Percentiles rank a stretch among this genome's conserved stretches.
phyloP scores from a whole-genome alignment of 2,888 invertebrate genomes.

The Tinea semifulvella region DNA sequence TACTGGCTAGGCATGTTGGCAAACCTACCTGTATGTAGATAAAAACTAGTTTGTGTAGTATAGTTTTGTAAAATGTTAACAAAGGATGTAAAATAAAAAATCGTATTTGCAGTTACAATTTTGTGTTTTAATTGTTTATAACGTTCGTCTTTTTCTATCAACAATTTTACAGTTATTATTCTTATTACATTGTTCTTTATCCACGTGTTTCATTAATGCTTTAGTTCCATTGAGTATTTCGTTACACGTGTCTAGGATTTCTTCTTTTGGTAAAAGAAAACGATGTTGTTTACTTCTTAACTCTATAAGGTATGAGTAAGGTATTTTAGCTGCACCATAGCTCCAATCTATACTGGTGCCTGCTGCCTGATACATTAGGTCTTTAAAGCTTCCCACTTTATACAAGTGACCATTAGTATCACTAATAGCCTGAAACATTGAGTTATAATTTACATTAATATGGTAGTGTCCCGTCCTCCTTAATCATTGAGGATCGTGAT shows the following conservation, averaged over 20 bases:
- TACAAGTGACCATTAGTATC: conserved; percentile 49
- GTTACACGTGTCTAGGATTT: conserved; percentile 43
- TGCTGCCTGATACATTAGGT: conserved; percentile 50
- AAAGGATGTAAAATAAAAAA: not conserved
- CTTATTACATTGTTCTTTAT: conserved; percentile 20
- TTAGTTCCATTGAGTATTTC: conserved; percentile 40
- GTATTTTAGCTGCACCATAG: conserved; percentile 49
- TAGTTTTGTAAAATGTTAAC: no score
- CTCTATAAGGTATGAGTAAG: conserved; percentile 52
- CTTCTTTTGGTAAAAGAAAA: conserved; percentile 40
- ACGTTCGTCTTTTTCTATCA: not conserved
- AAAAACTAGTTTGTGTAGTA: no score
- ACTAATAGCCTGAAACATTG: conserved; percentile 47
- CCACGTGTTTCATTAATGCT: conserved; percentile 41
- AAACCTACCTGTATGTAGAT: no score
- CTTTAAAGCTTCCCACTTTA: conserved; percentile 56
- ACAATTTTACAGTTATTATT: conserved; percentile 3
- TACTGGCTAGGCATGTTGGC: no score
- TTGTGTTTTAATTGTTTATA: no score
- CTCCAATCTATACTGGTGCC: conserved; percentile 61
- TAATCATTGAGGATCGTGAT: no score
- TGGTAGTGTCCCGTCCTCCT: no score
- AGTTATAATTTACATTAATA: no score
- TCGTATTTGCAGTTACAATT: not conserved
- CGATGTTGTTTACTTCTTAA: conserved; percentile 43